Conservation (phyloP, 2,113 vertebrate genomes). For the Ranitomeya imitator region DNA sequence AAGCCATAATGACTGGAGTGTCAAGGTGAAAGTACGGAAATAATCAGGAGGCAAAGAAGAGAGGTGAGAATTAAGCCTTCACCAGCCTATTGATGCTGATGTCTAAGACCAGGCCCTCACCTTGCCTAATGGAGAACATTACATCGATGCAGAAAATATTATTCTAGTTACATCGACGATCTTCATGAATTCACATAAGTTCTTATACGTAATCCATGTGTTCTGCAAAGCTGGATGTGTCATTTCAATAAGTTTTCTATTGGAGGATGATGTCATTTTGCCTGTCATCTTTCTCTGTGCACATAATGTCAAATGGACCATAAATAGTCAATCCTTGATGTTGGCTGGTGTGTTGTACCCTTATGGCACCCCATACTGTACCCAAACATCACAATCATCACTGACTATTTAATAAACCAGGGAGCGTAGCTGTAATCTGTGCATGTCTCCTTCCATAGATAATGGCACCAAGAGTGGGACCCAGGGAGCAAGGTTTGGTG, state of each 20-base stretch:
- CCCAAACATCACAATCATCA: too few species aligned
- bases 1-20: not conserved
- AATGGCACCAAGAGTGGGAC: too few species aligned
- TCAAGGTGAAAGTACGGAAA: not conserved
- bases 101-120: constrained; percentile 1
- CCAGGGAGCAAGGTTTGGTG: too few species aligned
- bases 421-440: too few species aligned
- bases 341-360: too few species aligned
- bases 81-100: not conserved
- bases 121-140: not conserved
- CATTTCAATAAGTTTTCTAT: not conserved
- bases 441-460: too few species aligned
- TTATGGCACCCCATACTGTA: too few species aligned
- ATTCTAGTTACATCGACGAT: not conserved
- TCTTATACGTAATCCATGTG: not conserved
- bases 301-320: not conserved
- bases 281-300: not conserved
- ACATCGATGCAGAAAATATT: not conserved
- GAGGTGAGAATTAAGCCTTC: not conserved
- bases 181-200: not conserved
- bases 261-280: not conserved
- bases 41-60: not conserved
- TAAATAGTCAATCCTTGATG: too few species aligned
- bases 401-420: too few species aligned
- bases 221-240: not conserved